Percentiles rank a stretch among this genome's conserved stretches.
phyloP scores from a whole-genome alignment of 1,140 invertebrate species.

The Penaeus vannamei region DNA sequence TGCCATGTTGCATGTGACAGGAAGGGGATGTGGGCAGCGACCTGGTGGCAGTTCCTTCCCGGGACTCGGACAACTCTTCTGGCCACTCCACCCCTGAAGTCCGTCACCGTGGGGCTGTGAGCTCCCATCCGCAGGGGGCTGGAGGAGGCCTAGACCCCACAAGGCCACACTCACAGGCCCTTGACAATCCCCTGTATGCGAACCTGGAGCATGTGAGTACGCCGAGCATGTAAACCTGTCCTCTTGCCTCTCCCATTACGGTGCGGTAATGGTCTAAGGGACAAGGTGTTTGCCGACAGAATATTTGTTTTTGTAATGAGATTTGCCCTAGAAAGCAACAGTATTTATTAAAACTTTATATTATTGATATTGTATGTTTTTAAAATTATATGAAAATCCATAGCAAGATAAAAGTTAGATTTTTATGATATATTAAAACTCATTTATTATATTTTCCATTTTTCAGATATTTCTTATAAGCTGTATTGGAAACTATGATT shows the following conservation, averaged over 20 bases:
- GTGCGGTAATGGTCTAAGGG: too few relatives aligned
- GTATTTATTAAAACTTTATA: too few relatives aligned
- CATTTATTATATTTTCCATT: too few relatives aligned
- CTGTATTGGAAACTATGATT: too few relatives aligned
- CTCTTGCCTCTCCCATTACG: not conserved
- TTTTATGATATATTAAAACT: too few relatives aligned
- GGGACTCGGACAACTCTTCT: slow-evolving; percentile 62
- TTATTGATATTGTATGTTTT: too few relatives aligned
- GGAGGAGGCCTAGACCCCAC: slow-evolving; percentile 59
- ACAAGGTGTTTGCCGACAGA: too few relatives aligned
- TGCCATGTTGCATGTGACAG: slow-evolving; percentile 65
- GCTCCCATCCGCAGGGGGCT: slow-evolving; percentile 61
- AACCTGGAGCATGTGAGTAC: slow-evolving; percentile 67
- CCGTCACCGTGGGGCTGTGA: slow-evolving; percentile 56
- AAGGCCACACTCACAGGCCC: slow-evolving; percentile 65
- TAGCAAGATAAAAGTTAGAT: too few relatives aligned
- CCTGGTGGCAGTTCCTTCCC: slow-evolving; percentile 59
- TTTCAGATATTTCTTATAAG: too few relatives aligned
- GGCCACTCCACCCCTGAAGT: slow-evolving; percentile 63
- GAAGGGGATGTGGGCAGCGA: slow-evolving; percentile 63
- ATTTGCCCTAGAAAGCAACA: too few relatives aligned
- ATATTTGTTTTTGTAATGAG: too few relatives aligned
- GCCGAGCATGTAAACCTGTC: slow-evolving; percentile 13
- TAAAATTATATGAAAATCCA: too few relatives aligned
- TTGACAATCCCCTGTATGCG: slow-evolving; percentile 68